These are phyloP conservation scores for Drosophila engyochracea DNA, from an alignment of 2,888 invertebrate genomes.

Conservation along the genomic window DNA sequence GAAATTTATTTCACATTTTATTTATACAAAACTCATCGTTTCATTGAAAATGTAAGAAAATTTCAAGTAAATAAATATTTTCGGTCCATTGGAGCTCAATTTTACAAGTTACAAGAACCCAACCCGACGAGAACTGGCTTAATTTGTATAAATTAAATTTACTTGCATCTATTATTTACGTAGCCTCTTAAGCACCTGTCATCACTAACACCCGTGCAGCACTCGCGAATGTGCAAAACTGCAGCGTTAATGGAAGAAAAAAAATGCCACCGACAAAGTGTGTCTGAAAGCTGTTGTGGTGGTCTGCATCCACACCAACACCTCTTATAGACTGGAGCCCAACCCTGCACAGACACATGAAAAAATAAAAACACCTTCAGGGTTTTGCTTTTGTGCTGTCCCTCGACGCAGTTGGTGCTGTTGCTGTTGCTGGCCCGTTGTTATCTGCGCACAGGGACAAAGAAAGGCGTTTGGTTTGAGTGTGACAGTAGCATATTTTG, in stretches of 20 bases:
- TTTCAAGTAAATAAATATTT: not conserved
- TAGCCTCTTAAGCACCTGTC: conserved; percentile 10
- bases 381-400: conserved; percentile 38
- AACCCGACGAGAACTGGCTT: not conserved
- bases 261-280: conserved; percentile 51
- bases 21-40: not conserved
- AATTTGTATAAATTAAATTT: not conserved
- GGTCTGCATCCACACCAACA: not conserved
- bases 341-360: conserved; percentile 6
- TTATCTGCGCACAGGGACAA: conserved; percentile 61
- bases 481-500: conserved; percentile 67
- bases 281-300: conserved; percentile 45
- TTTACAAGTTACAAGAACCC: not conserved
- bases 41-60: not conserved
- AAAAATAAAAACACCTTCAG: conserved; percentile 43
- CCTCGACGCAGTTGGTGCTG: conserved; percentile 38
- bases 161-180: conserved; percentile 12
- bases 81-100: not conserved
- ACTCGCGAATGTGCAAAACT: conserved; percentile 6
- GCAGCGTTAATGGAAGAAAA: conserved; percentile 20
- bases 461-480: conserved; percentile 67
- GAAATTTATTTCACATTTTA: not conserved
- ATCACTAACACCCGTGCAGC: conserved; percentile 17
- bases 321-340: not conserved
- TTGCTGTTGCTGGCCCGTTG: conserved; percentile 27